Conservation (phyloP, 1,140 invertebrate genomes). For the Lasioglossum albipes region DNA sequence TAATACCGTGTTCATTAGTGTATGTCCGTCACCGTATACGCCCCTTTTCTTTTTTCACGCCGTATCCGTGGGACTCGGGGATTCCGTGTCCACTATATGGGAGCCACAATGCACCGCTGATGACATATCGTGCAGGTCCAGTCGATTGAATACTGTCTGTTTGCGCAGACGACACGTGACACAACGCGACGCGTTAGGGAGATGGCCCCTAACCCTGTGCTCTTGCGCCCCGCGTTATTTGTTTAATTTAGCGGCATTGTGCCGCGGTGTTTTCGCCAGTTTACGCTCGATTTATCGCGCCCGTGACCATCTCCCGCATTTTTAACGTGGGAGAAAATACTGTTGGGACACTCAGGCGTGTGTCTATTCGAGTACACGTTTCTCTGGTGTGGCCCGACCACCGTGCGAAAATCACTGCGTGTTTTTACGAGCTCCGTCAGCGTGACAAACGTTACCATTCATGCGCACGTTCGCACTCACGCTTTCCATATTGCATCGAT, state of each 20-base stretch:
- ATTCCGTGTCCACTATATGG: slow-evolving; percentile 35
- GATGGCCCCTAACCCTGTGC: slow-evolving; percentile 36
- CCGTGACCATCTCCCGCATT: slow-evolving; percentile 48
- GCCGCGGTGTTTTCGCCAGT: slow-evolving; percentile 41
- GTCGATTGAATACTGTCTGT: slow-evolving; percentile 63
- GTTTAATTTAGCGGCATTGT: slow-evolving; percentile 75
- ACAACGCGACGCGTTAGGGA: slow-evolving; percentile 25
- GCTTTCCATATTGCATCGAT: background rate
- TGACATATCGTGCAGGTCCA: slow-evolving; percentile 51
- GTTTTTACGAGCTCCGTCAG: background rate
- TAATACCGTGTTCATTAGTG: too few relatives aligned
- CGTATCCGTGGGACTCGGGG: slow-evolving; percentile 42
- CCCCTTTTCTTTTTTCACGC: background rate
- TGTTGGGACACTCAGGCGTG: background rate
- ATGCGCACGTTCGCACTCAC: background rate
- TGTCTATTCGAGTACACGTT: background rate
- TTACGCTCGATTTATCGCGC: slow-evolving; percentile 48
- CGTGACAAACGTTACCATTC: background rate
- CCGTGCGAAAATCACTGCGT: background rate
- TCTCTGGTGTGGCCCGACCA: background rate
- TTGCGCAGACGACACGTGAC: slow-evolving; percentile 64
- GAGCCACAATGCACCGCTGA: slow-evolving; percentile 59
- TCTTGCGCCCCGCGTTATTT: slow-evolving; percentile 64
- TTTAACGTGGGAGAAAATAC: slow-evolving; percentile 52
- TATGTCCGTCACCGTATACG: background rate